Percentiles rank a stretch among this genome's conserved stretches.
Conservation (phyloP, 2,113 vertebrate species). For the Agelaius phoeniceus region DNA sequence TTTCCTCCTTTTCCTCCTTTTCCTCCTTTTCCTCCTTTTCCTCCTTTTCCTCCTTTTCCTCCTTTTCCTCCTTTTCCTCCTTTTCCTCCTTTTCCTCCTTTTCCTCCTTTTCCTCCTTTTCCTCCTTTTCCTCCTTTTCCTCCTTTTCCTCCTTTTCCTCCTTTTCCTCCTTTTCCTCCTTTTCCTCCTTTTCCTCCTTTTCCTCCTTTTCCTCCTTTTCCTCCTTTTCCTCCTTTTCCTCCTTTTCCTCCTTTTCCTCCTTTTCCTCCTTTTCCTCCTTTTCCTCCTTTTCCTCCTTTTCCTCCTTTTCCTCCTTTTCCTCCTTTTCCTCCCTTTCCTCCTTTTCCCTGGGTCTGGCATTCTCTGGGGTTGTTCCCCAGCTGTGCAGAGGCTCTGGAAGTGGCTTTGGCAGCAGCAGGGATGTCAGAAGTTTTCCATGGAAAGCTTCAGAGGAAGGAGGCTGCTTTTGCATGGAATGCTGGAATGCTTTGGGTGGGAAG, state of each 20-base stretch:
- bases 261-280: too few relatives aligned
- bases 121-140: too few relatives aligned
- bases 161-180: background rate
- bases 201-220: too few relatives aligned
- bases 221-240: too few relatives aligned
- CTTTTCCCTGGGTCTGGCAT: background rate
- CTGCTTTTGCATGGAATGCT: background rate
- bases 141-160: too few relatives aligned
- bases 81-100: background rate
- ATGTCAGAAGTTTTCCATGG: background rate
- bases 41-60: background rate
- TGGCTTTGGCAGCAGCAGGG: accelerated
- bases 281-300: too few relatives aligned
- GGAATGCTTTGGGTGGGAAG: background rate
- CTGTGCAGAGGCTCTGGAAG: background rate
- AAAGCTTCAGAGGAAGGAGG: background rate
- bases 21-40: background rate
- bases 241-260: too few relatives aligned
- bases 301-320: too few relatives aligned
- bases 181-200: background rate
- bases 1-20: background rate
- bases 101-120: too few relatives aligned
- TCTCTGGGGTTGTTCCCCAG: accelerated
- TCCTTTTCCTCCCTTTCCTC: background rate
- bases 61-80: background rate